Base-by-base conservation (phyloP, 2,888 invertebrate species). In the Pherbina coryleti region DNA sequence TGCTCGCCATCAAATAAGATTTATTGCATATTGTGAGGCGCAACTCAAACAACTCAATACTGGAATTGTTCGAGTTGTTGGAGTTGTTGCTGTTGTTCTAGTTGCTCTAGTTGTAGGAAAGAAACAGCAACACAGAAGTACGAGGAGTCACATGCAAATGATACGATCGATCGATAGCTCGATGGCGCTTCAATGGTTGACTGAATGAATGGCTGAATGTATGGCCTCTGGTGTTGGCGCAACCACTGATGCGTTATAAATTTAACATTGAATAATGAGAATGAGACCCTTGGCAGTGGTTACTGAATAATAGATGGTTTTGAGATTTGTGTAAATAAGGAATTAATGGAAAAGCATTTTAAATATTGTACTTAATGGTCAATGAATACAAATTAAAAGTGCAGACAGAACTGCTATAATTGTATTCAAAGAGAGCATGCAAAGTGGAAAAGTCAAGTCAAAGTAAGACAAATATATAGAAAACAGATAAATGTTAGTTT, bases 1-100 rank as follows among this genome's bases (percentile, higher is more conserved):
- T 28, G 67, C 75, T 77, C 67, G 66, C 60, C 57, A 72, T 75
- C 75, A 75, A 75, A 75, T 53, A 31, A 75, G 75, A 75, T 75
- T 75, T 75, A 75, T 75, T 75, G 75, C 75, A 53, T 67, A 75
- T 67, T 75, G 75, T 67, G 53, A 75, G 75, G 57, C 75, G 75
- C 75, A 75, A 37, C 66, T 67, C 75, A 75, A 75, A 75, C 67
- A 75, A 75, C 75, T 75, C 66, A 75, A 75, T 75, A 55, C 67
- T 75, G 19, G 37, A 55, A 64, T 64, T 53, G 49, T 49, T 66
- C 74, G 64, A 64, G 19, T 71, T 74, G 74, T 66, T 64, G 74
- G 34, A 62, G 37, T 72, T 64, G 49, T 64, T 57, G 37, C 44
- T 19, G 72, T 72, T 73, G 25, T 51, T 28, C n/a, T 49, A 37